Evolutionary conservation across 2,888 invertebrate genomes (phyloP).

Genomic region (Drosophila peninsularis): DNA sequence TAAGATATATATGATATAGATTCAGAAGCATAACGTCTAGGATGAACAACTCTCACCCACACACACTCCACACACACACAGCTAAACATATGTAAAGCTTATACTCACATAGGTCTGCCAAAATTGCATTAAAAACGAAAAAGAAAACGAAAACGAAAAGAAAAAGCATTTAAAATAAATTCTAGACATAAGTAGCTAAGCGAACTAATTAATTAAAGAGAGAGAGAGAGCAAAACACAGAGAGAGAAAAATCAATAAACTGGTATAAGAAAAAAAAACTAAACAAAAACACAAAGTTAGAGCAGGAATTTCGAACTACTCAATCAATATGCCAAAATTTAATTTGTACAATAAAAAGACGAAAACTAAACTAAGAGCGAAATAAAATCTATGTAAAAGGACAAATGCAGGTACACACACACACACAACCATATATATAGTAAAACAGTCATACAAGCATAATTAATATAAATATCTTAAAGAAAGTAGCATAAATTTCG

Average conservation of each 20-base stretch:
- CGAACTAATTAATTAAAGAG: constrained; percentile 52
- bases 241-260: constrained; percentile 25
- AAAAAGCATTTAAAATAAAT: constrained; percentile 53
- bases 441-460: constrained; percentile 44
- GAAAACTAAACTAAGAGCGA: constrained; percentile 26
- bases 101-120: constrained; percentile 65
- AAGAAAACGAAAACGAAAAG: neutral
- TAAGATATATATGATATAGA: neutral
- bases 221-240: constrained; percentile 2
- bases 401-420: constrained; percentile 68
- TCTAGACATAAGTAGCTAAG: constrained; percentile 72
- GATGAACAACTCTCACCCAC: neutral
- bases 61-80: neutral
- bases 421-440: constrained; percentile 14
- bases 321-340: constrained; percentile 73
- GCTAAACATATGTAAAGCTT: constrained; percentile 62
- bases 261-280: neutral
- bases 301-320: constrained; percentile 53
- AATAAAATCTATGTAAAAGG: constrained; percentile 56
- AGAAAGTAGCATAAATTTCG: constrained; percentile 49
- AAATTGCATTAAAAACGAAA: constrained; percentile 58
- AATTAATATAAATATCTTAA: constrained; percentile 14
- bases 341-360: constrained; percentile 49
- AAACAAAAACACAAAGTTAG: neutral
- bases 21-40: neutral